A percentile compares a stretch with the other conserved stretches of the same genome.
Conservation (phyloP, 2,797 vertebrate genomes). For the Hippoglossus hippoglossus region DNA sequence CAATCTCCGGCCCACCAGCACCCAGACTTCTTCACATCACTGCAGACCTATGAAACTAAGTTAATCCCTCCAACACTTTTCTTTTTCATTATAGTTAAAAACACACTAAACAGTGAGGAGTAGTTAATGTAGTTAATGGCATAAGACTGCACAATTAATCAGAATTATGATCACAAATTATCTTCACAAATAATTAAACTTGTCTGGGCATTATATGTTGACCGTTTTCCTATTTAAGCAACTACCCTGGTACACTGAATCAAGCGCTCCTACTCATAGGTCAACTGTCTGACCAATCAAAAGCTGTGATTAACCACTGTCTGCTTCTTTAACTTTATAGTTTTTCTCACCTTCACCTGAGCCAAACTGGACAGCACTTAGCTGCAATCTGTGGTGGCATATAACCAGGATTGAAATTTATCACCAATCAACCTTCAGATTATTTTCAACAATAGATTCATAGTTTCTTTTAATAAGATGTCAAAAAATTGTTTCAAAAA, state of each 20-base stretch:
- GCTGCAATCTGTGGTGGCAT: no score
- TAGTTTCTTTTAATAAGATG: no score
- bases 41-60: neutral
- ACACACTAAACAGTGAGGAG: neutral
- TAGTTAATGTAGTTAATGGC: neutral
- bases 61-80: neutral
- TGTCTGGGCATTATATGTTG: constrained; percentile 2
- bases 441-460: no score
- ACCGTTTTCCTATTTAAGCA: neutral
- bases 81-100: no score
- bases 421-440: no score
- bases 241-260: neutral
- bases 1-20: neutral
- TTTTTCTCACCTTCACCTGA: neutral
- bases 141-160: constrained; percentile 11
- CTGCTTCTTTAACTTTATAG: neutral
- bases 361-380: no score
- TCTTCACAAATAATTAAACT: neutral
- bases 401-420: no score
- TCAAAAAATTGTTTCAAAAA: no score
- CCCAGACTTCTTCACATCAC: neutral
- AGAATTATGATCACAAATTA: neutral
- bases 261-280: constrained; percentile 3
- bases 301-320: constrained; percentile 9
- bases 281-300: constrained; percentile 32